These are phyloP conservation scores for Cryptotis parvus DNA, from an alignment of 2,113 vertebrate genomes.

Conservation along the genomic window DNA sequence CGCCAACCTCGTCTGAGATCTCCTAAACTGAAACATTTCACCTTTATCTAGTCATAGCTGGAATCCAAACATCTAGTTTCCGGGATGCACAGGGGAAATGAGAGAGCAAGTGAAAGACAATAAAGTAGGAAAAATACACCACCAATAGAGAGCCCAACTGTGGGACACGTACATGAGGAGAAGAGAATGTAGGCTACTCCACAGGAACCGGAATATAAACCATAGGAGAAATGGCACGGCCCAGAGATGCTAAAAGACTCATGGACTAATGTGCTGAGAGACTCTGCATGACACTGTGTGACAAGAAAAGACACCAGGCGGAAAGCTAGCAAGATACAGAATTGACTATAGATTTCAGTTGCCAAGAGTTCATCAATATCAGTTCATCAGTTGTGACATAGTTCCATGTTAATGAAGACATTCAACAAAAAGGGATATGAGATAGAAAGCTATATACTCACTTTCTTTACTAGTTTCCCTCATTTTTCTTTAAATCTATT, in stretches of 20 bases:
- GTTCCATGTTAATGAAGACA: not conserved
- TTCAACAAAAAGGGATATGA: not conserved
- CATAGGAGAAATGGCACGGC: not conserved
- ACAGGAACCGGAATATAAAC: not conserved
- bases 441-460: accelerated
- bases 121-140: not conserved
- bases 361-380: not conserved
- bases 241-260: not conserved
- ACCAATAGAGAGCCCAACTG: not conserved
- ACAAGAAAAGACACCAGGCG: not conserved
- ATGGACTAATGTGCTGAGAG: not conserved
- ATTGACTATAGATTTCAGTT: not conserved
- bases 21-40: not conserved
- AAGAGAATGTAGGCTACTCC: not conserved
- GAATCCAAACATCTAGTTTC: not conserved
- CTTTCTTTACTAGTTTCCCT: not conserved
- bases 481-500: not conserved
- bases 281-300: not conserved
- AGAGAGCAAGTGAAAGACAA: not conserved
- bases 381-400: not conserved
- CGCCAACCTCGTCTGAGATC: not conserved
- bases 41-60: not conserved
- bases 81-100: not conserved
- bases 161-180: not conserved
- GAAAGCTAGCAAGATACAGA: not conserved